phyloP scores from a whole-genome alignment of 2,888 invertebrate species.

The Morpho deidamia region DNA sequence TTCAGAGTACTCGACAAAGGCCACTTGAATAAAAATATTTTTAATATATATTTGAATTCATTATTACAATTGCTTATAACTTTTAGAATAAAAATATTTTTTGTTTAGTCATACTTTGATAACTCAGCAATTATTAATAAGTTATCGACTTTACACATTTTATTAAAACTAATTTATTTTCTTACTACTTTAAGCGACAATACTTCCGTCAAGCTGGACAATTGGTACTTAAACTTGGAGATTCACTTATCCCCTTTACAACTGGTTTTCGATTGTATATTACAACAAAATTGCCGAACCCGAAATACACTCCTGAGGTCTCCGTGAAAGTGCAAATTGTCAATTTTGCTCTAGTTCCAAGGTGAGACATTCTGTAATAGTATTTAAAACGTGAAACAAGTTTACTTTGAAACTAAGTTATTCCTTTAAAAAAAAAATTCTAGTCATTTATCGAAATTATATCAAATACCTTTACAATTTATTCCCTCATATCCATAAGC shows the following conservation, averaged over 20 bases:
- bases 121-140: no score
- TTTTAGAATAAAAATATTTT: no score
- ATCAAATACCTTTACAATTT: no score
- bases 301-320: constrained; percentile 92
- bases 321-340: constrained; percentile 91
- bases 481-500: no score
- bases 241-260: constrained; percentile 88
- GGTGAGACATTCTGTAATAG: constrained; percentile 57
- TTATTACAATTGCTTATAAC: no score
- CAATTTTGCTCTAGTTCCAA: constrained; percentile 92
- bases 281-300: constrained; percentile 93
- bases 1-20: no score
- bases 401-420: background rate
- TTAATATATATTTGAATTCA: no score
- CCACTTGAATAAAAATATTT: no score
- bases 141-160: no score
- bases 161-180: background rate
- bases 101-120: no score
- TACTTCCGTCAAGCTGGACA: constrained; percentile 88
- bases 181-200: constrained; percentile 74
- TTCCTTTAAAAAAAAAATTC: no score
- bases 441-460: no score
- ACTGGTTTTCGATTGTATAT: constrained; percentile 89
- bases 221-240: constrained; percentile 89
- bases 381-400: background rate